Percentiles rank a stretch among this genome's conserved stretches.
These are phyloP conservation scores for Stratiolaelaps scimitus DNA, from an alignment of 1,140 invertebrate species.

Conservation along the genomic window DNA sequence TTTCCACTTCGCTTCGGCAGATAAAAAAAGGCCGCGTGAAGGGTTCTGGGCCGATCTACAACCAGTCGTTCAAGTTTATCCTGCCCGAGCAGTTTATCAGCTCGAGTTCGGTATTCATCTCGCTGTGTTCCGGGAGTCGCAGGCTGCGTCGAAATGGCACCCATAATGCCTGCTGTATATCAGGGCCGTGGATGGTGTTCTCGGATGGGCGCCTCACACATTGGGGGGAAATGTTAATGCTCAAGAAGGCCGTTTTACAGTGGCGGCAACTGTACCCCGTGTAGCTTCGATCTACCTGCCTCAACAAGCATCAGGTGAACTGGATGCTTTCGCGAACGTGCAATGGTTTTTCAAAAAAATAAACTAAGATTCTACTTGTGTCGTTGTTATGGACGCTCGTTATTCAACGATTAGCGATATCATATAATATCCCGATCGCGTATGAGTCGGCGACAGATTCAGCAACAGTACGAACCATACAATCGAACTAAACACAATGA, in stretches of 20 bases:
- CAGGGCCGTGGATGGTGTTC: background rate
- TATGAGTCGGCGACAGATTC: too few relatives aligned
- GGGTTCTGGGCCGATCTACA: slow-evolving; percentile 8
- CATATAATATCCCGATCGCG: too few relatives aligned
- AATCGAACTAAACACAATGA: too few relatives aligned
- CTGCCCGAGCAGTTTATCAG: slow-evolving; percentile 7
- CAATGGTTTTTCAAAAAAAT: too few relatives aligned
- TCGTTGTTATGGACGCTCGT: too few relatives aligned
- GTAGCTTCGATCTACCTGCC: too few relatives aligned
- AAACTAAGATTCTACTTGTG: too few relatives aligned
- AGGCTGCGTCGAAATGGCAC: background rate
- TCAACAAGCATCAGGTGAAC: too few relatives aligned
- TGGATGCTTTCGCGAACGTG: too few relatives aligned
- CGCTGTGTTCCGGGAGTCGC: background rate
- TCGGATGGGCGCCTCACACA: slow-evolving; percentile 14
- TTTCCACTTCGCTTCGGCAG: background rate
- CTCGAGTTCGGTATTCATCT: background rate
- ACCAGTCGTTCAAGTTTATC: slow-evolving; percentile 18
- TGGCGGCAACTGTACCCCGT: background rate
- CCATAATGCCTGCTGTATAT: background rate
- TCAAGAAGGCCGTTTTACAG: slow-evolving; percentile 7
- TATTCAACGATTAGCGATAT: too few relatives aligned
- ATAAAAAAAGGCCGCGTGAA: slow-evolving; percentile 19
- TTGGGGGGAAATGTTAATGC: slow-evolving; percentile 26
- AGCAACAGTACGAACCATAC: too few relatives aligned